Evolutionary conservation across 2,888 invertebrate species (phyloP).

Genomic region (Ptilodon capucinus): DNA sequence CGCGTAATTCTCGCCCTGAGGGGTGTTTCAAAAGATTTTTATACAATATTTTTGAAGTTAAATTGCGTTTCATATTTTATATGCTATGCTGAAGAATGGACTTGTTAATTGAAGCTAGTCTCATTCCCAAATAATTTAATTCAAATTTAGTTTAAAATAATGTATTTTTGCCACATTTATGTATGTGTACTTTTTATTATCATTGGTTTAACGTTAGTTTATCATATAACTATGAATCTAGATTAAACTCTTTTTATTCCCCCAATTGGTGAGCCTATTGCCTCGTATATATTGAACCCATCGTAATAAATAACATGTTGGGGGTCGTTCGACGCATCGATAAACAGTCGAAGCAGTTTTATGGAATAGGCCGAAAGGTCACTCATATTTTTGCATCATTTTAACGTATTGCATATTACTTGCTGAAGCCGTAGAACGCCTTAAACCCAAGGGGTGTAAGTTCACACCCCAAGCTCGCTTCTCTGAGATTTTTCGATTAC

Average conservation of each 20-base stretch:
- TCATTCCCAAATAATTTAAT: no score
- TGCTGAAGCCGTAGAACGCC: no score
- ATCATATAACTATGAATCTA: not conserved
- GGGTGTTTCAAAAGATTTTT: constrained; percentile 21
- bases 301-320: constrained; percentile 33
- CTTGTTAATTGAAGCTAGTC: no score
- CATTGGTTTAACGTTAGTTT: not conserved
- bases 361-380: constrained; percentile 24
- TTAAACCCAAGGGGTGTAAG: no score
- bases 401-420: no score
- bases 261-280: constrained; percentile 20
- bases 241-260: constrained; percentile 7
- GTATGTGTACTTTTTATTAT: no score
- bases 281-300: constrained; percentile 31
- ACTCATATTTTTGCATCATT: constrained; percentile 26
- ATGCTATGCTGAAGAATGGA: not conserved
- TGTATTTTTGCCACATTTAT: no score
- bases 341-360: constrained; percentile 28
- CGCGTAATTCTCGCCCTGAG: constrained; percentile 9
- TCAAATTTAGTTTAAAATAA: no score
- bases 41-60: constrained; percentile 14
- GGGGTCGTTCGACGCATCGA: constrained; percentile 27
- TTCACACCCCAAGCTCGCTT: no score
- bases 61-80: constrained; percentile 13
- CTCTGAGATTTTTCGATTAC: no score